Evolutionary conservation across 2,888 invertebrate species (phyloP).

Genomic region (Hypselothyrea guttata): DNA sequence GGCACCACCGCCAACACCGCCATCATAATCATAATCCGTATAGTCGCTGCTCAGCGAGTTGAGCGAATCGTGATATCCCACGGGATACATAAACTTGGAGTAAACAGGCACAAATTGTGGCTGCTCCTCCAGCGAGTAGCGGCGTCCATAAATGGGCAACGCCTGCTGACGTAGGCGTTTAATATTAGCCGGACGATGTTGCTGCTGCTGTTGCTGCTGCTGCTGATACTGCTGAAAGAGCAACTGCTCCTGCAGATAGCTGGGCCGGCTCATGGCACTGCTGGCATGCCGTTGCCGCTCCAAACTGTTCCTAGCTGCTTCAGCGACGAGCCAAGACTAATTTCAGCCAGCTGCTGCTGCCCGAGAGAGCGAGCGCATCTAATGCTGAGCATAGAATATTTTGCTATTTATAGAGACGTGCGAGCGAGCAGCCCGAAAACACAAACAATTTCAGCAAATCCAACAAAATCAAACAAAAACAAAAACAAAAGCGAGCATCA

Average conservation of each 20-base stretch:
- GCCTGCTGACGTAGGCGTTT: slow-evolving; percentile 60
- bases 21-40: slow-evolving; percentile 51
- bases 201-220: slow-evolving; percentile 31
- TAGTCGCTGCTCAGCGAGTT: slow-evolving; percentile 58
- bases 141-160: slow-evolving; percentile 49
- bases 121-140: slow-evolving; percentile 62
- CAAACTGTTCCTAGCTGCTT: slow-evolving; percentile 49
- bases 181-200: slow-evolving; percentile 55
- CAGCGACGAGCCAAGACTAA: slow-evolving; percentile 58
- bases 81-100: slow-evolving; percentile 56
- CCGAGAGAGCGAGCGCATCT: slow-evolving; percentile 43
- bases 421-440: slow-evolving; percentile 18
- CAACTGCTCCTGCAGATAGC: slow-evolving; percentile 68
- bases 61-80: slow-evolving; percentile 58
- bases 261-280: slow-evolving; percentile 64
- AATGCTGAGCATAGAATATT: slow-evolving; percentile 53
- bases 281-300: slow-evolving; percentile 56
- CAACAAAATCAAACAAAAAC: too few species aligned
- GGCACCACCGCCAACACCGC: slow-evolving; percentile 3
- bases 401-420: slow-evolving; percentile 57
- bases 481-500: too few species aligned
- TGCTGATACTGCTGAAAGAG: slow-evolving; percentile 60
- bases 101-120: slow-evolving; percentile 53
- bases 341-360: slow-evolving; percentile 18
- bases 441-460: too few species aligned